Conservation (phyloP, 1,140 invertebrate species). For the Orius laevigatus region DNA sequence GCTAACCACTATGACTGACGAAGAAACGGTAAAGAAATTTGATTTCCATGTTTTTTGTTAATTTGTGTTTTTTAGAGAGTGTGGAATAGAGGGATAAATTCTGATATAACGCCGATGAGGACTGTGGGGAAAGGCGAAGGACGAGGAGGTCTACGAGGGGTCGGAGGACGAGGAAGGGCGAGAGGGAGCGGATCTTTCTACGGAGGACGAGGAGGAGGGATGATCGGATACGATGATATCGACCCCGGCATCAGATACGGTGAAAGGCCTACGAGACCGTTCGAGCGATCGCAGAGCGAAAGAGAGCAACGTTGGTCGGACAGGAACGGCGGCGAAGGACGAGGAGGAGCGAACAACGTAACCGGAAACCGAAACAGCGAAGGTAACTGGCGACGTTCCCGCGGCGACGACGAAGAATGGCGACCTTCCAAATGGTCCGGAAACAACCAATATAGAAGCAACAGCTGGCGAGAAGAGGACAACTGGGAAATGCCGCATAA, state of each 20-base stretch:
- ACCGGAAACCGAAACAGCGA: constrained; percentile 37
- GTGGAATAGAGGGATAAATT: constrained; percentile 41
- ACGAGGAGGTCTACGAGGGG: constrained; percentile 4
- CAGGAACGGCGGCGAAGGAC: constrained; percentile 38
- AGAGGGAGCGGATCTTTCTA: not conserved
- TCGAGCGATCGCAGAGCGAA: constrained; percentile 9
- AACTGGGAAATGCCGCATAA: constrained; percentile 18
- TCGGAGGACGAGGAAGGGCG: constrained; percentile 5
- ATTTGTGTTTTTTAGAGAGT: constrained; percentile 30
- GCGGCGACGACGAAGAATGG: constrained; percentile 17
- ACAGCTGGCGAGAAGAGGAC: constrained; percentile 51
- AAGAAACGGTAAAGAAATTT: constrained; percentile 45
- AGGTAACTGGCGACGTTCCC: constrained; percentile 14
- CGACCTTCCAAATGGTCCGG: constrained; percentile 3
- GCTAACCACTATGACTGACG: constrained; percentile 56
- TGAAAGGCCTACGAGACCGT: constrained; percentile 6
- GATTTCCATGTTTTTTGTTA: constrained; percentile 2
- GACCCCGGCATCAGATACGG: not conserved
- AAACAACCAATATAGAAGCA: constrained; percentile 16
- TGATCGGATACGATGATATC: not conserved
- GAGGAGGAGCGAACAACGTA: constrained; percentile 24
- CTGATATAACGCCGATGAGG: constrained; percentile 30
- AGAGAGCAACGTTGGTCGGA: constrained; percentile 33
- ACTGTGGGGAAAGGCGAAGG: constrained; percentile 27
- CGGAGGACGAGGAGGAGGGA: not conserved